phyloP scores from a whole-genome alignment of 1,140 invertebrate species.

The Cryptotermes secundus region DNA sequence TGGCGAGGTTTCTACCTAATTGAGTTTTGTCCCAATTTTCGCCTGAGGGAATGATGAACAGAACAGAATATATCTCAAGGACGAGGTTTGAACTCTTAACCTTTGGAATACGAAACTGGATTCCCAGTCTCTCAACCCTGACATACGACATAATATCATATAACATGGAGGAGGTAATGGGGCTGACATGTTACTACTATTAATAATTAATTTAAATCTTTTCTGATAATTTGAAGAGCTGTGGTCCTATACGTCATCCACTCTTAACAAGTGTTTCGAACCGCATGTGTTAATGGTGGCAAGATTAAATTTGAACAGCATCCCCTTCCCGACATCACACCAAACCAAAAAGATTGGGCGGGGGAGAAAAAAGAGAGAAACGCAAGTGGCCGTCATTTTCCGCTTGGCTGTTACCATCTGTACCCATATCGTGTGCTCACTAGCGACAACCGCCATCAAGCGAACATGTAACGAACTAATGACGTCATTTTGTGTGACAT shows the following conservation, averaged over 20 bases:
- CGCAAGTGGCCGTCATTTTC: neutral
- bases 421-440: neutral
- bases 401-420: neutral
- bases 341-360: neutral
- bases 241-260: neutral
- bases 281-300: neutral
- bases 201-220: neutral
- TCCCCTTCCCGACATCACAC: neutral
- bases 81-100: too few relatives aligned
- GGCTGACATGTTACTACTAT: too few relatives aligned
- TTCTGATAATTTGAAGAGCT: neutral
- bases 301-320: conserved; percentile 11
- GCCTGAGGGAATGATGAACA: too few relatives aligned
- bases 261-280: neutral
- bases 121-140: too few relatives aligned
- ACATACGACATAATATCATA: too few relatives aligned
- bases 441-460: neutral
- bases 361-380: neutral
- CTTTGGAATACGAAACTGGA: too few relatives aligned
- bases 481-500: neutral
- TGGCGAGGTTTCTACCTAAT: too few relatives aligned
- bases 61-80: too few relatives aligned
- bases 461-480: conserved; percentile 12
- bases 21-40: too few relatives aligned
- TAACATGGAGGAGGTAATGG: neutral